Evolutionary conservation across 2,888 invertebrate genomes (phyloP).

Genomic region (Itoplectis maculator): DNA sequence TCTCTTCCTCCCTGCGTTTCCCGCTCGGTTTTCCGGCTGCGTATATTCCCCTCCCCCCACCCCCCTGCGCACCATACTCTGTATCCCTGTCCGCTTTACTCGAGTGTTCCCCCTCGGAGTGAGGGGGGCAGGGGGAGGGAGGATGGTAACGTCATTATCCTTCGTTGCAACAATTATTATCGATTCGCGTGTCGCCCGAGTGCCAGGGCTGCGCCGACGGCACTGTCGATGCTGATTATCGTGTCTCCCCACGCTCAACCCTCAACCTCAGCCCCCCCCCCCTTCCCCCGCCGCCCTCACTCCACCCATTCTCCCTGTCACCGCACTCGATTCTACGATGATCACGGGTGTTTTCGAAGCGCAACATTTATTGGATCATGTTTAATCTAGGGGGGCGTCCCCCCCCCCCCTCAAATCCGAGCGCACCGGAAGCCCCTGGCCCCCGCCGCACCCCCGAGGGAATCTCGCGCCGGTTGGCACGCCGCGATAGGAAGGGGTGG

Average conservation of each 20-base stretch:
- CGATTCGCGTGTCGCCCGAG: slow-evolving; percentile 21
- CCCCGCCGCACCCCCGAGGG: background rate
- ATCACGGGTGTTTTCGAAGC: slow-evolving; percentile 58
- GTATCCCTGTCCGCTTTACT: no score
- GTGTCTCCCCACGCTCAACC: background rate
- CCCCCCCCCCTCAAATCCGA: background rate
- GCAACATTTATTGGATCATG: slow-evolving; percentile 54
- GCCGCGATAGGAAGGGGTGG: no score
- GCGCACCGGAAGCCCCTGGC: slow-evolving; percentile 17
- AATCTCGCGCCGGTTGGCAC: background rate
- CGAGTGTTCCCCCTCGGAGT: background rate
- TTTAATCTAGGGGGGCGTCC: background rate
- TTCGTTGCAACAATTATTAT: slow-evolving; percentile 63
- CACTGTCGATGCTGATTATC: slow-evolving; percentile 32
- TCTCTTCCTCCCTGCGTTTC: no score
- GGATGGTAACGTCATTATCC: slow-evolving; percentile 57
- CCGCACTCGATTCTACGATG: slow-evolving; percentile 53
- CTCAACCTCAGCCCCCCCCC: no score
- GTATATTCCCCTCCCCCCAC: background rate
- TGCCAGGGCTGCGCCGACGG: slow-evolving; percentile 20
- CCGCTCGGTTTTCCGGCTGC: background rate
- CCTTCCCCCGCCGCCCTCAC: no score
- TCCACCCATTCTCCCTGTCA: no score
- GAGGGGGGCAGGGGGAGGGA: no score
- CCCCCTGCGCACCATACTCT: background rate